Percentiles rank a stretch among this genome's conserved stretches.
phyloP scores from a whole-genome alignment of 2,797 vertebrate genomes.

The Botia almorhae region DNA sequence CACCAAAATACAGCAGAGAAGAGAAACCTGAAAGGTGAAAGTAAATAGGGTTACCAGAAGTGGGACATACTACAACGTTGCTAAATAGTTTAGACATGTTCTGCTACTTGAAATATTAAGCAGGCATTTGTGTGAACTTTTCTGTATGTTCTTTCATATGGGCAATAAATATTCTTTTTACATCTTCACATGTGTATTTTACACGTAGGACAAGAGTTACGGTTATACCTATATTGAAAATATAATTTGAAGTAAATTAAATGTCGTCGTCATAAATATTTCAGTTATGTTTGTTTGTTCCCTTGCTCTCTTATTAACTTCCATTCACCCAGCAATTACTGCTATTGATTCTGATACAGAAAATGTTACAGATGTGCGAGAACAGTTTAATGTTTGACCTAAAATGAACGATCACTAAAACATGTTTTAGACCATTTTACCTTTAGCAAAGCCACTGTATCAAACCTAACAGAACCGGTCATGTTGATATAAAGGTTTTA shows the following conservation, averaged over 20 bases:
- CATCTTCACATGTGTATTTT: conserved; percentile 29
- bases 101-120: conserved; percentile 63
- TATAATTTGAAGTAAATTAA: too few relatives aligned
- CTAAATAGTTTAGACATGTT: conserved; percentile 58
- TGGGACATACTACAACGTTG: conserved; percentile 45
- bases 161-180: conserved; percentile 81
- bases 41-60: conserved; percentile 54
- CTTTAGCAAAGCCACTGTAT: neutral
- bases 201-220: neutral
- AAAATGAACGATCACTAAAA: neutral
- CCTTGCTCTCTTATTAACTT: neutral
- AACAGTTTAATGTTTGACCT: too few relatives aligned
- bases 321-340: too few relatives aligned
- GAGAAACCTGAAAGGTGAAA: conserved; percentile 64
- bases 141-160: conserved; percentile 80
- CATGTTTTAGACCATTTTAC: neutral
- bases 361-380: too few relatives aligned
- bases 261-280: too few relatives aligned
- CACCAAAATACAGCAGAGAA: conserved; percentile 66
- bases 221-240: neutral
- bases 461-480: neutral
- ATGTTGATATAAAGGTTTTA: neutral
- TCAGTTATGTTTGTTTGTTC: neutral
- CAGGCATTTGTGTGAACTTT: conserved; percentile 72
- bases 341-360: too few relatives aligned